Conservation (phyloP, 2,113 vertebrate species). For the Sterna hirundo region DNA sequence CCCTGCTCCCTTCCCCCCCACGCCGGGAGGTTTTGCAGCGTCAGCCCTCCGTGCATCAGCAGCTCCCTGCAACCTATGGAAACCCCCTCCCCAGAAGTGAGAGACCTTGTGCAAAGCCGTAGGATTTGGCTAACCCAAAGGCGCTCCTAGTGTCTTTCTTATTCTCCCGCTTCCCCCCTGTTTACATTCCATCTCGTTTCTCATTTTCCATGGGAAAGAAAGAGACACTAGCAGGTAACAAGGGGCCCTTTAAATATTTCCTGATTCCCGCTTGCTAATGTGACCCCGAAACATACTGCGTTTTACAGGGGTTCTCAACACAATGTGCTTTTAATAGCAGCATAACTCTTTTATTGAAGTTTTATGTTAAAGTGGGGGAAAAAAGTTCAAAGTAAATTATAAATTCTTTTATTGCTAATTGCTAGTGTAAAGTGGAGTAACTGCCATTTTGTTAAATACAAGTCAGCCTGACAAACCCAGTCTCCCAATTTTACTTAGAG, state of each 20-base stretch:
- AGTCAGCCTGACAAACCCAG: neutral
- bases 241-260: slow-evolving; percentile 20
- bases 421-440: slow-evolving; percentile 22
- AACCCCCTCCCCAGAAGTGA: slow-evolving; percentile 55
- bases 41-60: slow-evolving; percentile 65
- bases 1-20: neutral
- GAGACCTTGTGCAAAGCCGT: slow-evolving; percentile 34
- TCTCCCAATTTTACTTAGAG: slow-evolving; percentile 14
- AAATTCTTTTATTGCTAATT: slow-evolving; percentile 53
- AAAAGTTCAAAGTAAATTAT: slow-evolving; percentile 8
- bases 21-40: neutral
- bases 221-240: slow-evolving; percentile 46
- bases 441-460: neutral
- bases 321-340: neutral
- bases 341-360: neutral
- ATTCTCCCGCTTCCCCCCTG: neutral
- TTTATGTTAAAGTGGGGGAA: neutral
- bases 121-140: slow-evolving; percentile 36
- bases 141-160: slow-evolving; percentile 23
- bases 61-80: slow-evolving; percentile 47
- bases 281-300: neutral
- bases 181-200: slow-evolving; percentile 50
- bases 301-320: slow-evolving; percentile 6
- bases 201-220: slow-evolving; percentile 38
- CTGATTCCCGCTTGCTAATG: neutral